Percentiles rank a stretch among this genome's conserved stretches.
Evolutionary conservation across 2,888 invertebrate genomes (phyloP).

Genomic region (Craniophora ligustri): DNA sequence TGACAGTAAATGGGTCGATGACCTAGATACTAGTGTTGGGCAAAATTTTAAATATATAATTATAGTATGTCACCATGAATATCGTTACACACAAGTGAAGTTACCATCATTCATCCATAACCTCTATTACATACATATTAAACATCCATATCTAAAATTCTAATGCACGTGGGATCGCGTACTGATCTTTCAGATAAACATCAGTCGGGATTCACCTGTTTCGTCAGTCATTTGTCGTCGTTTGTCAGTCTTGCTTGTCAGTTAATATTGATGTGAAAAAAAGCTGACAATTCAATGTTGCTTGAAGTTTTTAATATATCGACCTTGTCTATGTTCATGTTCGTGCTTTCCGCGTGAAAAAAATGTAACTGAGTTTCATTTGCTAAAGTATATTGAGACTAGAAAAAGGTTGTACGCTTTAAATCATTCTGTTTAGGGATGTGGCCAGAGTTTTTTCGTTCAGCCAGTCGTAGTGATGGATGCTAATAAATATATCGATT

Average conservation of each 20-base stretch:
- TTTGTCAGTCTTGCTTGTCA: slow-evolving; percentile 56
- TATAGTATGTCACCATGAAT: not conserved
- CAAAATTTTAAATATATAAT: not conserved
- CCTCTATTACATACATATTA: slow-evolving; percentile 38
- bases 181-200: slow-evolving; percentile 56
- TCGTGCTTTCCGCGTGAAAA: slow-evolving; percentile 7
- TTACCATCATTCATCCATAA: slow-evolving; percentile 19
- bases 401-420: slow-evolving; percentile 3
- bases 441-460: not conserved
- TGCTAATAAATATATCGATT: slow-evolving; percentile 1
- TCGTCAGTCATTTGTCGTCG: slow-evolving; percentile 62
- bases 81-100: slow-evolving; percentile 6
- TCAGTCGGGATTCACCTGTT: slow-evolving; percentile 45
- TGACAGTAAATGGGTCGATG: too few relatives aligned
- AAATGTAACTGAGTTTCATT: not conserved
- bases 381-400: slow-evolving; percentile 17
- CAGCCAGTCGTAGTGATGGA: slow-evolving; percentile 35
- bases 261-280: slow-evolving; percentile 41
- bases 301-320: slow-evolving; percentile 34
- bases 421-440: slow-evolving; percentile 26
- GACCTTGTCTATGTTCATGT: slow-evolving; percentile 18
- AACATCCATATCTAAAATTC: slow-evolving; percentile 61
- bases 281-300: slow-evolving; percentile 40
- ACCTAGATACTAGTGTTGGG: too few relatives aligned
- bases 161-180: slow-evolving; percentile 66